These are phyloP conservation scores for Diplodus sargus DNA, from an alignment of 2,797 vertebrate genomes.

Conservation along the genomic window DNA sequence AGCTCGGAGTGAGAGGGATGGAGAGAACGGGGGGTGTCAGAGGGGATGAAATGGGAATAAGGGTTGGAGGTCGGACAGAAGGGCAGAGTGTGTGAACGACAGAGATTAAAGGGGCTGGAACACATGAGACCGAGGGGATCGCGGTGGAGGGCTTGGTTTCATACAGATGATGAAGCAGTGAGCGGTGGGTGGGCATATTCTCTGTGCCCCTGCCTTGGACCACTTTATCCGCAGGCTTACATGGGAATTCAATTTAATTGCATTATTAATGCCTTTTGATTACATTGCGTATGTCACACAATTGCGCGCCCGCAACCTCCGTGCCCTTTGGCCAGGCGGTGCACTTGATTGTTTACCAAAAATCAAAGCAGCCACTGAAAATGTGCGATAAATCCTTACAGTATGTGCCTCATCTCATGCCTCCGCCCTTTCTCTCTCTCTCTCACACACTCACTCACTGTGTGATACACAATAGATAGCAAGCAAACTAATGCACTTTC, in stretches of 20 bases:
- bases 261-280: conserved; percentile 75
- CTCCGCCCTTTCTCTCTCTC: neutral
- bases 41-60: conserved; percentile 65
- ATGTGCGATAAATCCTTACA: conserved; percentile 40
- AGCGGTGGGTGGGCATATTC: conserved; percentile 48
- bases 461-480: conserved; percentile 13
- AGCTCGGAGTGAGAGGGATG: conserved; percentile 24
- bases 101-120: conserved; percentile 73
- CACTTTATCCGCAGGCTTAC: conserved; percentile 62
- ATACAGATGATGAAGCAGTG: conserved; percentile 57
- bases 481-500: conserved; percentile 39
- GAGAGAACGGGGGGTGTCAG: conserved; percentile 43
- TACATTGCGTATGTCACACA: conserved; percentile 64
- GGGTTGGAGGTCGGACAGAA: conserved; percentile 77
- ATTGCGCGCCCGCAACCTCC: conserved; percentile 44
- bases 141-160: conserved; percentile 47
- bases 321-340: conserved; percentile 52
- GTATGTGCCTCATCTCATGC: neutral
- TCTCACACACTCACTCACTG: conserved; percentile 16
- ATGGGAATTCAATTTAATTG: conserved; percentile 75
- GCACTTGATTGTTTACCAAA: conserved; percentile 57
- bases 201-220: conserved; percentile 53
- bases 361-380: conserved; percentile 51
- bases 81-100: conserved; percentile 71
- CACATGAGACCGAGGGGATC: conserved; percentile 56